Conservation (phyloP, 1,140 invertebrate genomes). For the Aphelenchoides besseyi region DNA sequence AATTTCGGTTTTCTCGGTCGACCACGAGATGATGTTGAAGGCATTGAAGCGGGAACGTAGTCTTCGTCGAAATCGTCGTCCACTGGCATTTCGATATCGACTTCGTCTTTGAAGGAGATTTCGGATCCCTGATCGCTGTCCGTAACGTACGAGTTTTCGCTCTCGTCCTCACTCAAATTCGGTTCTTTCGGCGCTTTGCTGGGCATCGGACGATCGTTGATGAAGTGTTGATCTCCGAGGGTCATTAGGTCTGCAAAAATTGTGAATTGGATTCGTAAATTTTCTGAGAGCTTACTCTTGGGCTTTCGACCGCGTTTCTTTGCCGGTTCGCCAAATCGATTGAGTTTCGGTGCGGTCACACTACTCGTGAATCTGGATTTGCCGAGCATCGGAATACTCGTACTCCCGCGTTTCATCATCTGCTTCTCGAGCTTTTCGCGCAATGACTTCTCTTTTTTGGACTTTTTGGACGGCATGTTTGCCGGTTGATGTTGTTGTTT, state of each 20-base stretch:
- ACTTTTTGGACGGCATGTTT: background rate
- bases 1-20: background rate
- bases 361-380: background rate
- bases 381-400: background rate
- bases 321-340: background rate
- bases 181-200: background rate
- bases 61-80: background rate
- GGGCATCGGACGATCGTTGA: background rate
- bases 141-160: background rate
- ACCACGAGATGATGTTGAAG: background rate
- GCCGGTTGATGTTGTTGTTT: constrained; percentile 2
- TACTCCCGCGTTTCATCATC: background rate
- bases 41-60: background rate
- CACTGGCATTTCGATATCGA: constrained; percentile 1
- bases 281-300: background rate
- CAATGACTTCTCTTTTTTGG: background rate
- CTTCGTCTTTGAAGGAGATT: background rate
- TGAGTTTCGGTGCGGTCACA: background rate
- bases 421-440: background rate
- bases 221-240: background rate
- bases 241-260: too few species aligned
- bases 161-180: constrained; percentile 10
- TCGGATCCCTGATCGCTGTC: background rate
- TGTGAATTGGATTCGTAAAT: too few species aligned
- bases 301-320: background rate